Base-by-base conservation (phyloP, 2,797 vertebrate species). In the Sciurus carolinensis region DNA sequence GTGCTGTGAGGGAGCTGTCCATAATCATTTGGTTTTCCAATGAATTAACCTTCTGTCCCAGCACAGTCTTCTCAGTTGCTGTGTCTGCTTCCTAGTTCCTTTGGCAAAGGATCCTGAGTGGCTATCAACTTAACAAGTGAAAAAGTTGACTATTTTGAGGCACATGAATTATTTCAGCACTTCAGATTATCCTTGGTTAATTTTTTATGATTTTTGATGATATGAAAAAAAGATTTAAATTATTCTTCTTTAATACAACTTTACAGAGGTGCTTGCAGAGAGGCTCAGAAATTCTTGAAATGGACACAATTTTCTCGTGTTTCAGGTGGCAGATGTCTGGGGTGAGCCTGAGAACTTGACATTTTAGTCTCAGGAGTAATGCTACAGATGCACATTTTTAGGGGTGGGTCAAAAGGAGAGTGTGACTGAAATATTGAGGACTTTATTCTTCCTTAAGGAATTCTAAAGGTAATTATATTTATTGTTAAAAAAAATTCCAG, bases 161-260 rank as follows among this genome's bases (percentile, higher is more conserved):
- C 42, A 92, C 20, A 47, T 72, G 83, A 95, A 96, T 93, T 97
- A 95, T 98, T 97, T 97, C 90, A 92, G 90, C 81, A 95, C 97
- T 98, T 97, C 92, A 95, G 89, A 24, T 81, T 95, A 76, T 98
- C 90, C 62, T 80, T 97, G 73, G 95, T 62, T 98, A 97, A 98
- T 95, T 95, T 97, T 97, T 98, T 0, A 14, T 98, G 94, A 97
- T 97, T 96, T 91, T 64, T 86, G 84, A 57, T 96, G 97, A 98
- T 97, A 97, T 30, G 72, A 98, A 98, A 98, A 98, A 90, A 98
- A 97, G 92, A 93, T 96, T 97, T 97, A 97, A 97, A 98, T 97
- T 98, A 95, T 98, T 97, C 95, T 87, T 93, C 91, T 97, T 95
- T 98, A 98, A 98, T 97, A 98, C 98, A 98, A 83, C 87, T 96